Evolutionary conservation across 2,113 vertebrate species (phyloP), one percentile per base, ranked within the genome.

Genomic region (Amphiprion ocellaris): DNA sequence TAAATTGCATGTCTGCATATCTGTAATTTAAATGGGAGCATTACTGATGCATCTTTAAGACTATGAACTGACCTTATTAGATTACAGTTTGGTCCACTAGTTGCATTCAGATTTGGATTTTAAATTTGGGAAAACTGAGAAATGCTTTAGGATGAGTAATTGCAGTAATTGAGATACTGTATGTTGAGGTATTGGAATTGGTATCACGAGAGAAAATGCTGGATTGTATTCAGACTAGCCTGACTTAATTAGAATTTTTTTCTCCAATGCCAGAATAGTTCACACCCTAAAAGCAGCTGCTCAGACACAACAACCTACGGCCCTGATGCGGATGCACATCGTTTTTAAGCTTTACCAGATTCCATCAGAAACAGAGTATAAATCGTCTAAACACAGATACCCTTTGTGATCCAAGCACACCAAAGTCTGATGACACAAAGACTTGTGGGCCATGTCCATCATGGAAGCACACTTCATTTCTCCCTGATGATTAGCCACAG

Each of bases 401-500:
- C 41, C 33, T 37, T 37, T 37, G 33, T 53, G 21, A 49, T 7
- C 16, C 52, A 37, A 23, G 23, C 24, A 24, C 19, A 56, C 23
- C 8, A 58, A 54, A 26, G 56, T 24, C 9, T 70, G 33, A 50
- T 69, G 59, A 74, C 16, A 59, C 30, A 3, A 30, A 2, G 19
- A 71, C n/a, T 58, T 21, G 56, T 52, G 50, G 9, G 49, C 26
- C n/a, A 5, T 0, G 11, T 47, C 66, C 30, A 59, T 65, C 26
- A 5, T 23, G 26, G 15, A 67, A 23, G n/a, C 30, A 47, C 37
- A 41, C 62, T 33, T 86, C 28, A 64, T 41, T 67, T 54, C 41
- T 54, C 24, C 8, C 28, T 66, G 4, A 46, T 47, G 50, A 41
- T 14, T 56, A 54, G 44, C 33, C 50, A 41, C 9, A n/a, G 39